Percentiles rank a stretch among this genome's conserved stretches.
phyloP scores from a whole-genome alignment of 2,797 vertebrate species.

The Sebastes aleutianus region DNA sequence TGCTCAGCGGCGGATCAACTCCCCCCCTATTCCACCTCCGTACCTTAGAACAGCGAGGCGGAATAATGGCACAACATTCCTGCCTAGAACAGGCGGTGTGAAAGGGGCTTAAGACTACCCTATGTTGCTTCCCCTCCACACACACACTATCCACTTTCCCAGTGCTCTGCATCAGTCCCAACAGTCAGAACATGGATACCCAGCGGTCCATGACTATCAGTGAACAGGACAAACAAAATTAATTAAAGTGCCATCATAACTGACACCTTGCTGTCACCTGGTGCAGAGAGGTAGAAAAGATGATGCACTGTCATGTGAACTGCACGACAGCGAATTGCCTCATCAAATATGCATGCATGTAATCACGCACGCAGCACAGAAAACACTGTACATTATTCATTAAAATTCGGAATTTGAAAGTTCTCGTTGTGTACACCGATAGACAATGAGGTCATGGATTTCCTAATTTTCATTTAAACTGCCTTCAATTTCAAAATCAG shows the following conservation, averaged over 20 bases:
- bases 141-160: constrained; percentile 16
- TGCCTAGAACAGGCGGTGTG: too few species aligned
- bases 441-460: background rate
- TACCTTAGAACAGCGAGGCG: too few species aligned
- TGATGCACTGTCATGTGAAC: constrained; percentile 69
- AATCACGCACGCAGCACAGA: constrained; percentile 34
- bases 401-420: constrained; percentile 18
- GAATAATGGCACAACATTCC: too few species aligned
- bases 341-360: constrained; percentile 55
- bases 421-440: background rate
- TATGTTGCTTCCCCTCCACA: background rate
- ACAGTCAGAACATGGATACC: constrained; percentile 69
- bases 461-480: background rate
- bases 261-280: constrained; percentile 82
- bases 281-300: constrained; percentile 81
- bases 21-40: too few species aligned
- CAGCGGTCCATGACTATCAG: constrained; percentile 81
- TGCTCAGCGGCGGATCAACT: too few species aligned
- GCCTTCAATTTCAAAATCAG: background rate
- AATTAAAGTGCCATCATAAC: constrained; percentile 84
- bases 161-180: constrained; percentile 58
- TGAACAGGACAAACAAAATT: constrained; percentile 86
- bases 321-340: constrained; percentile 26
- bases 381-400: constrained; percentile 7
- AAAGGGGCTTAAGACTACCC: background rate